A percentile compares a stretch with the other conserved stretches of the same genome.
phyloP scores from a whole-genome alignment of 2,888 invertebrate species.

The Nomada ferruginata region DNA sequence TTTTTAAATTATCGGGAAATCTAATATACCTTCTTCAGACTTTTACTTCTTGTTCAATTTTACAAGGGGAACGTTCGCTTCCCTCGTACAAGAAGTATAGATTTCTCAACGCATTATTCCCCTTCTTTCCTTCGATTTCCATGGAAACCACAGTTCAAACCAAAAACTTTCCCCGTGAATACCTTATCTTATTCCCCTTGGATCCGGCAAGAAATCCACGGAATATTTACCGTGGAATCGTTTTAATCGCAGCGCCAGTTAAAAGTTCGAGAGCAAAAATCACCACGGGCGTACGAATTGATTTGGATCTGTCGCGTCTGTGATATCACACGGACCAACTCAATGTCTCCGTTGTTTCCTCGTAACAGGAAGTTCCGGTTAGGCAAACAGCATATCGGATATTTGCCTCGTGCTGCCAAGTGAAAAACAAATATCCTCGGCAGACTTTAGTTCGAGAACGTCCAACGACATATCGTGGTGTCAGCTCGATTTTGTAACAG shows the following conservation, averaged over 20 bases:
- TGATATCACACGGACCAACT: background rate
- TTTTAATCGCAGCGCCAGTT: conserved; percentile 24
- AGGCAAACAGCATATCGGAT: conserved; percentile 48
- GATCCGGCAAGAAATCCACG: background rate
- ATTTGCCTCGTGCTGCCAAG: conserved; percentile 62
- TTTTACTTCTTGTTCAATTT: background rate
- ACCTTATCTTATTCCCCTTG: conserved; percentile 10
- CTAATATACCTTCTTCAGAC: no score
- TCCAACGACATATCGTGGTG: conserved; percentile 33
- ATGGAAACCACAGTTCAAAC: background rate
- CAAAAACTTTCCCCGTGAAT: conserved; percentile 5
- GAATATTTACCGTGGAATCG: conserved; percentile 31
- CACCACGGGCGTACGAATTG: background rate
- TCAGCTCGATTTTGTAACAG: conserved; percentile 45
- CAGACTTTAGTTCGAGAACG: conserved; percentile 34
- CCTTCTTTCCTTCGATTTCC: conserved; percentile 3
- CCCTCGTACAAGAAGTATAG: conserved; percentile 15
- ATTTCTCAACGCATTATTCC: conserved; percentile 23
- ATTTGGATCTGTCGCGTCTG: background rate
- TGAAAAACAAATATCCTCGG: conserved; percentile 71
- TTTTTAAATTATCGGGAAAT: no score
- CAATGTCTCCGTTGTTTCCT: conserved; percentile 39
- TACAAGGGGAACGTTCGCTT: background rate
- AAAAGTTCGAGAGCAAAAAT: conserved; percentile 18
- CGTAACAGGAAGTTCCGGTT: conserved; percentile 50